Percentiles rank a stretch among this genome's conserved stretches.
Evolutionary conservation across 1,140 invertebrate genomes (phyloP).

Genomic region (Vanessa tameamea): DNA sequence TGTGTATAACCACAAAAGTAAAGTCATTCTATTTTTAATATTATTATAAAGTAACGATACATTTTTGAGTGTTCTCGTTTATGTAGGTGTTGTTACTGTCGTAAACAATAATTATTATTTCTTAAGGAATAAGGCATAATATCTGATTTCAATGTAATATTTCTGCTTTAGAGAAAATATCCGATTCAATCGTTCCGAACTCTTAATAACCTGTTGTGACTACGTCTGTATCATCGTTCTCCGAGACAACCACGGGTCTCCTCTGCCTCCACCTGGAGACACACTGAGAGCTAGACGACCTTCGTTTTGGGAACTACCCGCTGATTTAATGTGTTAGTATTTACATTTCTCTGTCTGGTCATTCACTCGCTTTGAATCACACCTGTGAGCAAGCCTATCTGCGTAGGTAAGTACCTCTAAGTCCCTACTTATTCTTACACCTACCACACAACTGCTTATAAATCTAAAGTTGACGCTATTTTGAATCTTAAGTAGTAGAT

Average conservation of each 20-base stretch:
- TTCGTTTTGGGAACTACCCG: slow-evolving; percentile 50
- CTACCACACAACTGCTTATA: no score
- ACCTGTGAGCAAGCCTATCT: background rate
- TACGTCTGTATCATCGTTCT: slow-evolving; percentile 43
- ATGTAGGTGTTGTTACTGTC: no score
- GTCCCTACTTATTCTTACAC: no score
- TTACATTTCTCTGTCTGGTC: background rate
- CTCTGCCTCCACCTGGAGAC: slow-evolving; percentile 46
- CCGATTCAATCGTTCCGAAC: slow-evolving; percentile 13
- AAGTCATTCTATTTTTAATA: no score
- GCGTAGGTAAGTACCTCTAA: no score
- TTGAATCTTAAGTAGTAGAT: no score
- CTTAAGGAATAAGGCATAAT: no score
- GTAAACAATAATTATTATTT: no score
- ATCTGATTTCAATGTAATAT: background rate
- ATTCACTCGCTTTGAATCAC: background rate
- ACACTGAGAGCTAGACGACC: slow-evolving; percentile 50
- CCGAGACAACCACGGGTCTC: background rate
- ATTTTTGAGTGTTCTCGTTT: no score
- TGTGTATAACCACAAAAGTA: no score
- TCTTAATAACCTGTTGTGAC: slow-evolving; percentile 58
- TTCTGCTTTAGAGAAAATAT: slow-evolving; percentile 2
- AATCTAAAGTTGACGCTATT: no score
- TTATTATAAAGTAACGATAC: no score
- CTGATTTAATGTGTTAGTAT: slow-evolving; percentile 16